Evolutionary conservation across 2,113 vertebrate genomes (phyloP).

Genomic region (Camelus bactrianus): DNA sequence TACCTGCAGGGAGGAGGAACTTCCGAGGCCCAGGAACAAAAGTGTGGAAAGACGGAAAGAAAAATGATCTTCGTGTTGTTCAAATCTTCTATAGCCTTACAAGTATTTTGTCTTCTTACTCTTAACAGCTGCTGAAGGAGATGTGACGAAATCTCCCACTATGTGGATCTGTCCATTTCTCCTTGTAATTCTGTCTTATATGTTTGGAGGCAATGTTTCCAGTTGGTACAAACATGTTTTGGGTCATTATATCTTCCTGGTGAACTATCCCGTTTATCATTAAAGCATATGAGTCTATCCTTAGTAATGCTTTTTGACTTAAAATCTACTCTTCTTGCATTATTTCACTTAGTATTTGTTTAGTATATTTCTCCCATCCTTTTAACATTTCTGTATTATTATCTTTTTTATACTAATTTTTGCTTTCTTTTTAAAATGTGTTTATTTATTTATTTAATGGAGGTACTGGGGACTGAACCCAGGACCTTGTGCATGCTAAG

Average conservation of each 20-base stretch:
- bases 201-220: neutral
- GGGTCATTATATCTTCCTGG: neutral
- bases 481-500: too few relatives aligned
- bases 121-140: neutral
- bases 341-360: slow-evolving; percentile 23
- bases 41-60: neutral
- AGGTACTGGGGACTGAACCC: too few relatives aligned
- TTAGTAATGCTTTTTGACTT: slow-evolving; percentile 25
- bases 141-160: neutral
- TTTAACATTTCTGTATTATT: slow-evolving; percentile 24
- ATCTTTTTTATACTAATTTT: neutral
- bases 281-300: neutral
- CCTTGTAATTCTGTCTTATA: neutral
- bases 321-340: neutral
- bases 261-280: neutral
- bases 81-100: neutral
- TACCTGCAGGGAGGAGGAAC: neutral
- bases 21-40: neutral
- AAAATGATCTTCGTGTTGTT: neutral
- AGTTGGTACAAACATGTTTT: neutral
- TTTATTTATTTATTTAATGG: too few relatives aligned
- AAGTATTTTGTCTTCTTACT: neutral
- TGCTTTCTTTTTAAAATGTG: too few relatives aligned
- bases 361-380: neutral
- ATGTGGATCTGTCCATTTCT: neutral